Percentiles rank a stretch among this genome's conserved stretches.
Evolutionary conservation across 2,113 vertebrate genomes (phyloP).

Genomic region (Oreochromis niloticus): DNA sequence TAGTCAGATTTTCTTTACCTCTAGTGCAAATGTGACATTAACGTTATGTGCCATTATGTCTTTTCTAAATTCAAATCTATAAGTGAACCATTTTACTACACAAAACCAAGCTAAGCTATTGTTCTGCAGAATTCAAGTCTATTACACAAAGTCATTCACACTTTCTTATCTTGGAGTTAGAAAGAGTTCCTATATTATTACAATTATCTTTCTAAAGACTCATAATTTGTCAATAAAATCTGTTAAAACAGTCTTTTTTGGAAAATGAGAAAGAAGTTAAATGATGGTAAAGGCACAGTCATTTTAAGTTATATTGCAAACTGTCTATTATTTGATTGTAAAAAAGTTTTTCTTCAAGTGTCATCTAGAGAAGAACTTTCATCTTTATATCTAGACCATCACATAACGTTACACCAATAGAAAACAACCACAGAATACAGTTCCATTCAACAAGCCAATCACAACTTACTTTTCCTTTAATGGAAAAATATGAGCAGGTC

Average conservation of each 20-base stretch:
- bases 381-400: not conserved
- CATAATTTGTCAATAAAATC: not conserved
- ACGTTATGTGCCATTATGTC: no score
- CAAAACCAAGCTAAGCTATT: no score
- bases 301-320: not conserved
- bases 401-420: not conserved
- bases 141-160: no score
- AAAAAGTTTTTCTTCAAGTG: not conserved
- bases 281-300: not conserved
- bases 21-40: no score
- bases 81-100: no score
- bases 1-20: no score
- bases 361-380: not conserved
- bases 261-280: not conserved
- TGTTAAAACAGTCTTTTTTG: not conserved
- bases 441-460: slow-evolving; percentile 19
- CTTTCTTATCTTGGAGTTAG: no score
- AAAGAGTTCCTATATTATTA: no score
- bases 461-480: not conserved
- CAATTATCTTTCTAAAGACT: no score
- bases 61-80: no score
- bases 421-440: not conserved
- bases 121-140: no score
- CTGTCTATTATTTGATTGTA: not conserved
- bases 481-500: not conserved